Base-by-base conservation (phyloP, 2,888 invertebrate genomes). In the Andrena marginata region DNA sequence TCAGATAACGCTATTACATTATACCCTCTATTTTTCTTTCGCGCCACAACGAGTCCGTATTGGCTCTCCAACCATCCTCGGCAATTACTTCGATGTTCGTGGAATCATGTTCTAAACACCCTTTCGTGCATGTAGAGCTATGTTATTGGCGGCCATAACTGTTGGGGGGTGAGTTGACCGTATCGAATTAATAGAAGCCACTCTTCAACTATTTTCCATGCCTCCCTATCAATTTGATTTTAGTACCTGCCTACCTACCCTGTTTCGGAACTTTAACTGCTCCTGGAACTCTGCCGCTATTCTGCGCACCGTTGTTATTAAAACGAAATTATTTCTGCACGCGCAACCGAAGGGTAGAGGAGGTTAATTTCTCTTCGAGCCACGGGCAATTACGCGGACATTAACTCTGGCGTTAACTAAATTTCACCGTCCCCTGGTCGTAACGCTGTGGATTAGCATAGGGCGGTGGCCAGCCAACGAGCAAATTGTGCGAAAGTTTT, bases 1-100 rank as follows among this genome's bases (percentile, higher is more conserved):
- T 81, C 85, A 64, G 73, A 82, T 79, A 82, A 79, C 70, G 59
- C 67, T 35, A 74, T 76, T 82, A 85, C 62, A 33, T 65, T 70
- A 42, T 63, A 33, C 13, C 16, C 6, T 16, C 6, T 31, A 51
- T 54, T 74, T 56, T 65, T 65, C 48, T 67, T 73, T n/a, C 54
- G 26, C 23, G 35, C 31, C 33, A 13, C 33, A 0, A 54, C n/a
- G 77, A 29, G 33, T 54, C 35, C 26, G 49, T 51, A 62, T 77
- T 29, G 33, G 23, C 49, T 23, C 20, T 16, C 33, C 16, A n/a
- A 1, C n/a, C 49, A 42, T 49, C 26, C 2, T 4, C 20, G 10
- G 1, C 48, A 10, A 51, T 70, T 20, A 26, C 20, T 31, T 0
- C 7, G 10, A 16, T 31, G 42, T 42, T 70, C 42, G 16, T n/a